These are phyloP conservation scores for Forbesichthys papilliferus DNA, from an alignment of 2,113 vertebrate species.

Conservation along the genomic window DNA sequence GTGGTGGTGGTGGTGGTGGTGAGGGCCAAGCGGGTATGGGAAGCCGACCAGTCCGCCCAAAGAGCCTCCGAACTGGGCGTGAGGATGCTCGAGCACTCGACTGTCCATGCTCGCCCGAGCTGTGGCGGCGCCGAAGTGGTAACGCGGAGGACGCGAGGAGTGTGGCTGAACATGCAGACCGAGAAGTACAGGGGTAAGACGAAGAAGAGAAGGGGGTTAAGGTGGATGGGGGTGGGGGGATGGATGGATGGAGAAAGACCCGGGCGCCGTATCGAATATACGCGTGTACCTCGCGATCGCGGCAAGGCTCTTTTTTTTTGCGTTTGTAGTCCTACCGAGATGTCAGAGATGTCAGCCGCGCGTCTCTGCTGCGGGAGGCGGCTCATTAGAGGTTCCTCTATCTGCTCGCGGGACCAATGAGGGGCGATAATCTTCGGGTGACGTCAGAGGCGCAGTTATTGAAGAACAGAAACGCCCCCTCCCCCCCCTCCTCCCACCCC, in stretches of 20 bases:
- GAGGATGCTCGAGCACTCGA: constrained; percentile 94
- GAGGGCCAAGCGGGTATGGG: constrained; percentile 88
- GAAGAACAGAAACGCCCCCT: constrained; percentile 1
- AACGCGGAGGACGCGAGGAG: constrained; percentile 56
- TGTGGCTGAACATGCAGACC: constrained; percentile 75
- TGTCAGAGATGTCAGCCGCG: constrained; percentile 52
- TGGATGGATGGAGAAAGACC: constrained; percentile 19
- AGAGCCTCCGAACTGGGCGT: constrained; percentile 93
- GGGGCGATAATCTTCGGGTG: constrained; percentile 88
- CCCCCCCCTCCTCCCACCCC: too few species aligned
- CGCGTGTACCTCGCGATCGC: constrained; percentile 10
- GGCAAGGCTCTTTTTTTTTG: constrained; percentile 32
- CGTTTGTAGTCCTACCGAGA: constrained; percentile 36
- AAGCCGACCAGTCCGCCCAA: constrained; percentile 92
- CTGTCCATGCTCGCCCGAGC: constrained; percentile 90
- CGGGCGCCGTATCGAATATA: constrained; percentile 2
- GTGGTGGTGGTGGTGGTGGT: constrained; percentile 73
- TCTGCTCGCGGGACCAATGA: constrained; percentile 85
- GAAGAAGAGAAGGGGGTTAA: constrained; percentile 16
- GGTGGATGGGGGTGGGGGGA: background rate
- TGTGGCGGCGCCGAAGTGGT: constrained; percentile 71
- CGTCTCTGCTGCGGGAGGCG: constrained; percentile 47
- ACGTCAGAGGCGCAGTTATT: constrained; percentile 90
- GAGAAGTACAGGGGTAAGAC: constrained; percentile 18
- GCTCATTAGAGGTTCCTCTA: constrained; percentile 66